Conservation (phyloP, 2,113 vertebrate species). For the Neogale vison region DNA sequence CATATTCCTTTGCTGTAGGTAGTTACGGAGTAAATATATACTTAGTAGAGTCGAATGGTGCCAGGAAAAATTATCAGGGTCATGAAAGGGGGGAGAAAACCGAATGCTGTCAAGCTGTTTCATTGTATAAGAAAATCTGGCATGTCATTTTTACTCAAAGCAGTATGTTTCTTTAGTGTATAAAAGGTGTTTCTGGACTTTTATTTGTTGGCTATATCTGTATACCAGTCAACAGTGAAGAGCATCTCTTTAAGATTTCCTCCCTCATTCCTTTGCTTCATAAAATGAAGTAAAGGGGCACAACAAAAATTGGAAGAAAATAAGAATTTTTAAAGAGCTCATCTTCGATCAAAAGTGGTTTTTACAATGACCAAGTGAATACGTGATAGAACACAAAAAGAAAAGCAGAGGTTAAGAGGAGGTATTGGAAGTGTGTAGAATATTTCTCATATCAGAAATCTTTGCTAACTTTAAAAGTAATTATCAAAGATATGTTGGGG, state of each 20-base stretch:
- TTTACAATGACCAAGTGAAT: neutral
- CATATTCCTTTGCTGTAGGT: neutral
- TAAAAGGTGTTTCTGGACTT: neutral
- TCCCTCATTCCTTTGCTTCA: neutral
- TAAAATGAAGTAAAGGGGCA: neutral
- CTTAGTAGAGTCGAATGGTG: conserved; percentile 19
- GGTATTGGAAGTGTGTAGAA: neutral
- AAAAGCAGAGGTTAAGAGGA: neutral
- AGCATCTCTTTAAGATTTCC: neutral
- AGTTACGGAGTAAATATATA: conserved; percentile 23
- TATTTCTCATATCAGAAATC: neutral
- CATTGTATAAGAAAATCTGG: neutral
- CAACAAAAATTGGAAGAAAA: neutral
- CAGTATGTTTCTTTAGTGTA: neutral
- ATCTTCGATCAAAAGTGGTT: neutral
- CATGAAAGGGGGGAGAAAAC: accelerated
- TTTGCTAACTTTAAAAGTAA: neutral
- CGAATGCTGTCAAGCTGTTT: neutral
- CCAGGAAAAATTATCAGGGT: neutral
- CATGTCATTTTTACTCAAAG: neutral
- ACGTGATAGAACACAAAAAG: neutral
- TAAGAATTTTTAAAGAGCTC: neutral
- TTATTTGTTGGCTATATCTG: neutral
- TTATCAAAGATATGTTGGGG: neutral
- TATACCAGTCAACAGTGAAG: neutral